phyloP scores from a whole-genome alignment of 2,797 vertebrate species.

The Vireo griseus region DNA sequence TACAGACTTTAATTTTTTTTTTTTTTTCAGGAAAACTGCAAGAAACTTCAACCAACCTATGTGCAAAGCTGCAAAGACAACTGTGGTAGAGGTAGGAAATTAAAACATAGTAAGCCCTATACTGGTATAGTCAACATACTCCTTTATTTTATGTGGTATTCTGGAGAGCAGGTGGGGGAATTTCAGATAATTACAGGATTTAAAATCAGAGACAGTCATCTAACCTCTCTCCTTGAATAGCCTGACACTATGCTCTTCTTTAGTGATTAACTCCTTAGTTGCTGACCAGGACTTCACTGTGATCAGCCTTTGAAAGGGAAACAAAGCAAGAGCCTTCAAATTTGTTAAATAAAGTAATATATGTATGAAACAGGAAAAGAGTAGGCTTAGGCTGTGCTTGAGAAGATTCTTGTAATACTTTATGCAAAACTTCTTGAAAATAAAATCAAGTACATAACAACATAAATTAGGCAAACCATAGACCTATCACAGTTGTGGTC shows the following conservation, averaged over 20 bases:
- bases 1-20: background rate
- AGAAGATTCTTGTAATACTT: background rate
- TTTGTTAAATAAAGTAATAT: background rate
- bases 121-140: background rate
- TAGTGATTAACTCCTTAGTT: background rate
- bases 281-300: background rate
- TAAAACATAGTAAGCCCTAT: background rate
- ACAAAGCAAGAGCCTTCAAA: background rate
- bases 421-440: background rate
- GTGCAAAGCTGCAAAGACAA: slow-evolving; percentile 94
- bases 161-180: background rate
- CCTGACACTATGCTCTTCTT: background rate
- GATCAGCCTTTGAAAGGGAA: background rate
- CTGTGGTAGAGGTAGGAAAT: slow-evolving; percentile 89
- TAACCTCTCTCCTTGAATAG: background rate
- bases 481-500: background rate
- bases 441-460: background rate
- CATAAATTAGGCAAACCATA: background rate
- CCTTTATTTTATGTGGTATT: background rate
- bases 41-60: slow-evolving; percentile 98
- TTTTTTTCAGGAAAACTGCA: slow-evolving; percentile 85
- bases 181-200: background rate
- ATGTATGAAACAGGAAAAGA: background rate
- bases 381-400: background rate
- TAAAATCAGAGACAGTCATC: background rate